Evolutionary conservation across 2,888 invertebrate species (phyloP), one percentile per base, ranked within the genome.

Genomic region (Chelonus formosanus): DNA sequence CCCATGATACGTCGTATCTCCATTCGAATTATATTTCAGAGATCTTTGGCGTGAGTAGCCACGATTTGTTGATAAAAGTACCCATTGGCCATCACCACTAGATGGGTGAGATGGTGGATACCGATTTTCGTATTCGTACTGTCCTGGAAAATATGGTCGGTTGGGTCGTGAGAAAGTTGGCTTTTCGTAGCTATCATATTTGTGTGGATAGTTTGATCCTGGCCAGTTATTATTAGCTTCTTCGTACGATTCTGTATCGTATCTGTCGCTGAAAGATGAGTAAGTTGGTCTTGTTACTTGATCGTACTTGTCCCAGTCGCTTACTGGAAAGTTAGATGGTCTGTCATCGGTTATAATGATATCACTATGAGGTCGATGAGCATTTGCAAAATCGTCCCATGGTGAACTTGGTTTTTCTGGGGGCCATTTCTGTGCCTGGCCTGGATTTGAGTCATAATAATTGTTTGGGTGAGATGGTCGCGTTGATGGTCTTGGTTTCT

Each of bases 41-140:
- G 85, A 84, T 54, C 85, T 78, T 68, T 85, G 84, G 31, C 84
- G 74, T 3, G 83, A 79, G 76, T 92, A 92, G 0, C 92, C 92
- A 84, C 92, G 91, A 7, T 92, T 93, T 3, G 92, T 92, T 0
- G 92, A 92, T 5, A 93, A 82, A 2, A 93, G 84, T 3, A 93
- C 89, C 93, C 93, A 93, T 73, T 92, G 90, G 0, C 93, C 93
- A 67, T 92, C 90, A 0, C 91, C 90, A 68, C 86, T 86, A 0
- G 88, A 86, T 0, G 91, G 91, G 79, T 90, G 87, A 3, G 87
- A 86, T 3, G 85, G 82, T 0, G 89, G 87, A 76, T 88, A 87
- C 59, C 75, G 78, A 40, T 73, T 65, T 3, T 76, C 73, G 67
- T 83, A 83, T 20, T 81, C 78, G 71, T 88, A 88, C 31, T 87